Conservation (phyloP, 2,797 vertebrate species). For the Decapterus maruadsi region DNA sequence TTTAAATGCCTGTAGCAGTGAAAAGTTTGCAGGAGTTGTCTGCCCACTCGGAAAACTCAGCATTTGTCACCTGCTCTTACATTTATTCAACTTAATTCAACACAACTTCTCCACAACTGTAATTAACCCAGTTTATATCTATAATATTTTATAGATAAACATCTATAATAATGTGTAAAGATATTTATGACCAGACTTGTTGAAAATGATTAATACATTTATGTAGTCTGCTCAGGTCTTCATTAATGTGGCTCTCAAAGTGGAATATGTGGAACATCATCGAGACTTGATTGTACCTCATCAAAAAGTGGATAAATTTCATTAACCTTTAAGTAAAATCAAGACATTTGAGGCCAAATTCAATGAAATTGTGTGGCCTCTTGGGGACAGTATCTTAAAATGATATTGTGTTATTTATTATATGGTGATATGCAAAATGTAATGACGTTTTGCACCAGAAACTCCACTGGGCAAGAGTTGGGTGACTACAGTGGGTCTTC, state of each 20-base stretch:
- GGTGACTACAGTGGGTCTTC: too few species aligned
- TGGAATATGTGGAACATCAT: too few species aligned
- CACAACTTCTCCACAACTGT: background rate
- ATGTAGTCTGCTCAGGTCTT: too few species aligned
- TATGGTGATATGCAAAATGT: background rate
- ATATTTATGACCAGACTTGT: too few species aligned
- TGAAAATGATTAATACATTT: too few species aligned
- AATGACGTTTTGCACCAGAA: too few species aligned
- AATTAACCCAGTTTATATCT: background rate
- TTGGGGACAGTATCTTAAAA: background rate
- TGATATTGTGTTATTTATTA: background rate
- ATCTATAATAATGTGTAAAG: too few species aligned
- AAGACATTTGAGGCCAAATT: background rate
- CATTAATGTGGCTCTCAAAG: too few species aligned
- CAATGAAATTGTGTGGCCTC: background rate
- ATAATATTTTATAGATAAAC: background rate
- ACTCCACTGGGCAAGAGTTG: too few species aligned
- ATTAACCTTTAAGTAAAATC: background rate
- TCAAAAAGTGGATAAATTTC: background rate
- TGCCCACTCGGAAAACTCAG: background rate
- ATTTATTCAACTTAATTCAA: background rate
- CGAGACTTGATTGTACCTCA: too few species aligned
- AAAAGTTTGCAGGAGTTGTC: background rate
- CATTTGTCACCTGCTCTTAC: background rate
- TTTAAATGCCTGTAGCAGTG: slow-evolving; percentile 1